Base-by-base conservation (phyloP, 2,797 vertebrate species). In the Anableps anableps region DNA sequence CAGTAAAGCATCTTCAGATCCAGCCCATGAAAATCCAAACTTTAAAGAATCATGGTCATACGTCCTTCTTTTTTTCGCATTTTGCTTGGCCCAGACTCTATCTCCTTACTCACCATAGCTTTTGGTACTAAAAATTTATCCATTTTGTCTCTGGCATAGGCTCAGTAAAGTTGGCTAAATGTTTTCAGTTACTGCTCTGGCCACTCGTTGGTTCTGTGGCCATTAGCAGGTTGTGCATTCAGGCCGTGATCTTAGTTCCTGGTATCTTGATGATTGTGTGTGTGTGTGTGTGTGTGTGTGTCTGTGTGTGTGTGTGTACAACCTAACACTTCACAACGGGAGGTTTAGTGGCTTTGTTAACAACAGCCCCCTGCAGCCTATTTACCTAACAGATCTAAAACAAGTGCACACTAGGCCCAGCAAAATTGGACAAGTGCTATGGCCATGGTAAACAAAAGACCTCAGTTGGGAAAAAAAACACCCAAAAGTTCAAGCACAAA, bases 351-450 rank as follows among this genome's bases (percentile, higher is more conserved):
- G 72, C 31, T 66, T 17, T 4, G 58, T 70, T 64, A 85, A 76
- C 74, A 78, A 79, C 86, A 83, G 76, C 79, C 82, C 76, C 74
- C 51, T 60, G 72, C 58, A 82, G 68, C 74, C 29, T 85, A 74
- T 48, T 55, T 80, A 84, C 70, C 78, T 21, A 70, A 81, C 74
- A 78, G 80, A 88, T 78, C 78, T 53, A 86, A 81, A 84, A 51
- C 5, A 10, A 78, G 60, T 13, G 55, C 80, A 75, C 74, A 82
- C 64, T 0, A 60, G 1, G 5, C 50, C 29, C 47, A 21, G 48
- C 6, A 14, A 83, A 80, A 79, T 53, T 60, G 47, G 68, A 29
- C 9, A 10, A 81, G 83, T 2, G 2, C 45, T 76, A 55, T 23
- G 70, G 79, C 81, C 23, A 6, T 1, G 0, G 38, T 45, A 62